Base-by-base conservation (phyloP, 2,797 vertebrate species). In the Numenius phaeopus region DNA sequence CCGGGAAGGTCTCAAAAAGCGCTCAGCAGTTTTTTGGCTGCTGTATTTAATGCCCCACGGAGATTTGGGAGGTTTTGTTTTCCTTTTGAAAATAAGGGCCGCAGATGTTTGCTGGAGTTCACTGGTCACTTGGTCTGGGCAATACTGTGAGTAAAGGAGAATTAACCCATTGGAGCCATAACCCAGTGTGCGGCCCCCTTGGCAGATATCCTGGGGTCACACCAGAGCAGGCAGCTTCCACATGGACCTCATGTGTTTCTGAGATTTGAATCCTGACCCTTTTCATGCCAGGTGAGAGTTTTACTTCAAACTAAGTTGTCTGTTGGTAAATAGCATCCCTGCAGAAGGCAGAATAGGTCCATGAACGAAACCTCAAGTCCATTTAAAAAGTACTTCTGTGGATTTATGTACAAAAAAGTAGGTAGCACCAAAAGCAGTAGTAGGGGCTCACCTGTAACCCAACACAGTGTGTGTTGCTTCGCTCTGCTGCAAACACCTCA, bases 381-480 rank as follows among this genome's bases (percentile, higher is more conserved):
- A 29, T 54, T 72, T 64, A 4, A 55, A 86, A 91, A 72, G 23
- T 27, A 15, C 4, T 58, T 71, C 22, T 30, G 40, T 39, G 70
- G 55, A 58, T 49, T 21, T 84, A 54, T 44, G 44, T 46, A 14
- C 3, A 19, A 37, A 70, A n/a, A 4, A 9, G 40, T 3, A 55
- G 26, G 29, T 13, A 54, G 24, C 42, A 12, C 32, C 5, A 11
- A 65, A 73, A 85, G 49, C 61, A 44, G 5, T 3, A 55, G 70
- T 7, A 17, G 32, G 47, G 80, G 59, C 26, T 73, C 52, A 40
- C 8, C 37, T 69, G 57, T 39, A 37, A 49, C 27, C 29, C 30
- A 65, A 11, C 40, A 22, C 3, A 4, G 12, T 0, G 0, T 21
- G 13, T 30, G 58, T 34, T 22, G 7, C 6, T 72, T 86, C 22